Evolutionary conservation across 2,888 invertebrate species (phyloP).

Genomic region (Apodemia mormo): DNA sequence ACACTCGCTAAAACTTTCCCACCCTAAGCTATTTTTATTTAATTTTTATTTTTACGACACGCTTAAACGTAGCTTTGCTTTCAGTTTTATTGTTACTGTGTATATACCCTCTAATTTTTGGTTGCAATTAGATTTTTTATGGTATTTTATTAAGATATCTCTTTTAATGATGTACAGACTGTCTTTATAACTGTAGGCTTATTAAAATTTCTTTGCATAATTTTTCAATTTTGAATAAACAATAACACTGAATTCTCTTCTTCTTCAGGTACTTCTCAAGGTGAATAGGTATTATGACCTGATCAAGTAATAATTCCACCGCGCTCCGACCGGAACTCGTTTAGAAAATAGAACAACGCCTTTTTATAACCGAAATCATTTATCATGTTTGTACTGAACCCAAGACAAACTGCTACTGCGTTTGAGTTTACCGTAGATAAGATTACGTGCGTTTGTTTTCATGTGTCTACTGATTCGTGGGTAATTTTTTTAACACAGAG

Average conservation of each 20-base stretch:
- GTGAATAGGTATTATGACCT: conserved; percentile 79
- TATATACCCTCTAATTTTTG: conserved; percentile 79
- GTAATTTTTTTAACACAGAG: conserved; percentile 70
- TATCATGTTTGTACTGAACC: conserved; percentile 79
- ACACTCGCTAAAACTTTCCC: conserved; percentile 71
- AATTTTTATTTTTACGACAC: conserved; percentile 81
- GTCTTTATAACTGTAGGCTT: conserved; percentile 30
- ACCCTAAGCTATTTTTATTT: conserved; percentile 78
- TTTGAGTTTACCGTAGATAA: conserved; percentile 78
- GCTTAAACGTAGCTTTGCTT: conserved; percentile 80
- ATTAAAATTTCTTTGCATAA: conserved; percentile 25
- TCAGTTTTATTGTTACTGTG: conserved; percentile 79
- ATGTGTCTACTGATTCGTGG: conserved; percentile 72
- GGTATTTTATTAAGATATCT: conserved; percentile 72
- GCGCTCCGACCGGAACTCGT: conserved; percentile 75
- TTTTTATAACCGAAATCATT: conserved; percentile 78
- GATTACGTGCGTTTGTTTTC: conserved; percentile 77
- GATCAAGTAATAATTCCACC: conserved; percentile 71
- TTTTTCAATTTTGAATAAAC: conserved; percentile 27
- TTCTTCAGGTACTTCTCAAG: conserved; percentile 81
- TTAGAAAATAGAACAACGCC: conserved; percentile 73
- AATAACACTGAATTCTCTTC: conserved; percentile 73
- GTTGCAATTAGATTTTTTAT: conserved; percentile 73
- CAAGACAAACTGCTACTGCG: conserved; percentile 80
- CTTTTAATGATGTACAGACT: conserved; percentile 64